Evolutionary conservation across 2,888 invertebrate species (phyloP), one percentile per base, ranked within the genome.

Genomic region (Polia nebulosa): DNA sequence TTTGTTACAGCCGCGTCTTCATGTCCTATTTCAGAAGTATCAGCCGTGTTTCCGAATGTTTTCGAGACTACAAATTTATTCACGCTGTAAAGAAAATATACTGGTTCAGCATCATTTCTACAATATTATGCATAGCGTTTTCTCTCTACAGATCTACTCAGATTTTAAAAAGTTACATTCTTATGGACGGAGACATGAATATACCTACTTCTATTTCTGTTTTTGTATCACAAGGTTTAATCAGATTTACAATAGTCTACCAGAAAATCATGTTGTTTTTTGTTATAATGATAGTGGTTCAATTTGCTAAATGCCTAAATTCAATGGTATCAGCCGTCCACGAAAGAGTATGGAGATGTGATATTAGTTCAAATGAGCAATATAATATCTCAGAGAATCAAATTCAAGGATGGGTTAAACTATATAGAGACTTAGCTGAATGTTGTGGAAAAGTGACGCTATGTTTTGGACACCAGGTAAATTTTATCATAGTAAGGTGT

Each of bases 321-420:
- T 57, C n/a, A 13, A 27, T 7, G 1, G 9, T 72, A 57, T 64
- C 39, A 32, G 27, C 1, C 6, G n/a, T 15, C 34, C 51, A 41
- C 6, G 22, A 27, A 3, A 32, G 11, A 1, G 9, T 52, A 17
- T 4, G 5, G 11, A 41, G 6, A 9, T n/a, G 6, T 73, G n/a
- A 22, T n/a, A 22, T 41, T 45, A 45, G 6, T 36, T 39, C 15
- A 1, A 17, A 25, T 25, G 44, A 45, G 1, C 34, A 11, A 20
- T 51, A n/a, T 44, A 29, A 27, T 7, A 22, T 72, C 11, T 57
- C 51, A n/a, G 22, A 11, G 8, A 17, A 57, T 11, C 39, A 52
- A 36, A 57, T 72, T 34, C 39, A 73, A 32, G 39, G 6, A 44
- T 72, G 71, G 73, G 52, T 73, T 17, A 39, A 64, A n/a, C 0